These are phyloP conservation scores for Melieria picta DNA, from an alignment of 2,888 invertebrate genomes.

Conservation along the genomic window DNA sequence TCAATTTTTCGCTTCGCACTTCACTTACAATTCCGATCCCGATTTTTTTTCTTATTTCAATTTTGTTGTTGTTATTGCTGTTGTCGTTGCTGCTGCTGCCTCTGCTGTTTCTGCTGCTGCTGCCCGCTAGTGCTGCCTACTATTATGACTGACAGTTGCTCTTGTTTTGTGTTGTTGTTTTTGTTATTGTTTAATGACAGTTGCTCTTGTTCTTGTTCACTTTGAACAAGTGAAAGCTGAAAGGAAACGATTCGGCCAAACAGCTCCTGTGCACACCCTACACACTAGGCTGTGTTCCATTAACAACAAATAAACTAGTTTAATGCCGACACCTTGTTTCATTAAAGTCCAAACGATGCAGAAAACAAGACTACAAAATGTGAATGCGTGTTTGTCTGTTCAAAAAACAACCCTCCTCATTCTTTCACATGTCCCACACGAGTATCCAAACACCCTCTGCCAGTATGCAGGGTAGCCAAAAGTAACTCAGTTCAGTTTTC, in stretches of 20 bases:
- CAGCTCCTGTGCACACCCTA: background rate
- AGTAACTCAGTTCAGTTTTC: background rate
- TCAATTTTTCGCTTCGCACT: background rate
- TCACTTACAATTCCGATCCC: background rate
- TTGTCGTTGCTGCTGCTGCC: background rate
- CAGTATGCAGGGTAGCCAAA: background rate
- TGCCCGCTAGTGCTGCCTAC: constrained; percentile 4
- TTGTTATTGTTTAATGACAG: constrained; percentile 25
- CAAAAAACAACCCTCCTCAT: background rate
- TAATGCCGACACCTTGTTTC: background rate
- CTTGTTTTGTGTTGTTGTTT: constrained; percentile 28
- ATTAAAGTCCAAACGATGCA: background rate
- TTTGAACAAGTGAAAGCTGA: constrained; percentile 29
- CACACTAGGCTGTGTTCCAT: background rate
- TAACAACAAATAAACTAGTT: background rate
- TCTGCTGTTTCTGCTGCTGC: constrained; percentile 4
- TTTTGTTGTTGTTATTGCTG: background rate
- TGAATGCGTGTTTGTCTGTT: background rate
- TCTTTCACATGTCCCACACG: background rate
- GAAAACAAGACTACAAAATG: constrained; percentile 4
- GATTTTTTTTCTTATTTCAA: background rate
- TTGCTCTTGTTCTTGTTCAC: constrained; percentile 22
- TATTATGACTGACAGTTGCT: constrained; percentile 16
- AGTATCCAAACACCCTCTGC: background rate
- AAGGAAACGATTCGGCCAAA: constrained; percentile 15